A percentile compares a stretch with the other conserved stretches of the same genome.
Evolutionary conservation across 2,797 vertebrate species (phyloP).

Genomic region (Sebastes alutus): DNA sequence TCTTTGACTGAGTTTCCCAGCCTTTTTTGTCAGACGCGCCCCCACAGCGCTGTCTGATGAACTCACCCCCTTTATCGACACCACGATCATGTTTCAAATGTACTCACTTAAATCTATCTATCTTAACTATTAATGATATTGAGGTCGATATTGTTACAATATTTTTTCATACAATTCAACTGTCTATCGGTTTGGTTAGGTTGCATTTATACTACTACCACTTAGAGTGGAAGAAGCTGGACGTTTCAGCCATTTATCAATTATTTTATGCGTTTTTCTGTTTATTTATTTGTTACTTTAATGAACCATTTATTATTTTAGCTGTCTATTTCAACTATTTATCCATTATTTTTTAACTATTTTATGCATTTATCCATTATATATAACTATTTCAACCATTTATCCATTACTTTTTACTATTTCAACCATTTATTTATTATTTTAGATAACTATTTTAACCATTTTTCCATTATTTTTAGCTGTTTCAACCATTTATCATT

Average conservation of each 20-base stretch:
- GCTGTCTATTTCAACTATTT: background rate
- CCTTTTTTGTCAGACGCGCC: background rate
- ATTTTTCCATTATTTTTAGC: background rate
- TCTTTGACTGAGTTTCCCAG: conserved; percentile 3
- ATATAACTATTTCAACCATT: background rate
- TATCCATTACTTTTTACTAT: background rate
- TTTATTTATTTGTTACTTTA: background rate
- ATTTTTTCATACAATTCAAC: no score
- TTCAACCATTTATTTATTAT: background rate
- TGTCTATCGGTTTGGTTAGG: no score
- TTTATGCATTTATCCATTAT: background rate
- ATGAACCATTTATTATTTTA: background rate
- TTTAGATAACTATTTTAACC: background rate
- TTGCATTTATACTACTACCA: no score
- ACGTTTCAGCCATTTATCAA: rapidly evolving
- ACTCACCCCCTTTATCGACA: background rate
- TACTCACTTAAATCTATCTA: background rate
- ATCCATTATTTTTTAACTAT: background rate
- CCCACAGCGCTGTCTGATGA: background rate
- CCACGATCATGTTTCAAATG: background rate
- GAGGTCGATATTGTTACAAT: no score
- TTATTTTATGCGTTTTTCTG: background rate
- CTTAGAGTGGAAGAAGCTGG: background rate
- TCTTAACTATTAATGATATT: background rate
- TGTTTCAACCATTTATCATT: background rate